Evolutionary conservation across 2,113 vertebrate genomes (phyloP), one percentile per base, ranked within the genome.

Genomic region (Isichthys henryi): DNA sequence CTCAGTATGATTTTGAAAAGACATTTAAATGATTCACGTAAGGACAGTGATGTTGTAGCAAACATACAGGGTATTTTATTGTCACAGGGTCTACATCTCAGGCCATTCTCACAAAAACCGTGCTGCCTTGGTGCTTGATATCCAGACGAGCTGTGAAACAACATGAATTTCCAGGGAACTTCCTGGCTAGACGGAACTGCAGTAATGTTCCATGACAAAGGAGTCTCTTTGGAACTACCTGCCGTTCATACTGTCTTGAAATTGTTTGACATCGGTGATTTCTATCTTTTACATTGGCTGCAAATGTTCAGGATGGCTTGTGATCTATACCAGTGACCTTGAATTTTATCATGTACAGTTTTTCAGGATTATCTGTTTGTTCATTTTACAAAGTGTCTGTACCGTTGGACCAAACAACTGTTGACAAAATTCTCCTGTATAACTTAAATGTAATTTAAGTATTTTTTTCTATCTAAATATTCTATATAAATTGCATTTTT

Each of bases 401-500:
- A 46, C 43, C 49, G 43, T 45, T 7, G 17, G 9, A 45, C 43
- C 5, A 53, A 27, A 35, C 84, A 23, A 11, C 48, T 50, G 74
- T 43, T 80, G 35, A 80, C 15, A 39, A 39, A 17, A 35, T 77
- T 19, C 13, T 80, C 15, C 74, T 43, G 35, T 39, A 80, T 43
- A 80, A 39, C 15, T 39, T 77, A 39, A 77, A 35, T 15, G 3
- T 70, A 80, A 43, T 80, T 80, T 80, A 80, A 39, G 5, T 80
- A 10, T 84, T 84, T 11, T 62, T 50, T 48, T 85, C 23, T 85
- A n/a, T 85, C 15, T 50, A n/a, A 85, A 85, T 85, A n/a, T 49
- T 85, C 27, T 49, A 86, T 86, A 86, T 86, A 50, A 45, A 85
- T 85, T 85, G 45, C 62, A 70, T 31, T 80, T 77, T 17, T 80